Percentiles rank a stretch among this genome's conserved stretches.
Evolutionary conservation across 2,797 vertebrate species (phyloP).

Genomic region (Brotula barbata): DNA sequence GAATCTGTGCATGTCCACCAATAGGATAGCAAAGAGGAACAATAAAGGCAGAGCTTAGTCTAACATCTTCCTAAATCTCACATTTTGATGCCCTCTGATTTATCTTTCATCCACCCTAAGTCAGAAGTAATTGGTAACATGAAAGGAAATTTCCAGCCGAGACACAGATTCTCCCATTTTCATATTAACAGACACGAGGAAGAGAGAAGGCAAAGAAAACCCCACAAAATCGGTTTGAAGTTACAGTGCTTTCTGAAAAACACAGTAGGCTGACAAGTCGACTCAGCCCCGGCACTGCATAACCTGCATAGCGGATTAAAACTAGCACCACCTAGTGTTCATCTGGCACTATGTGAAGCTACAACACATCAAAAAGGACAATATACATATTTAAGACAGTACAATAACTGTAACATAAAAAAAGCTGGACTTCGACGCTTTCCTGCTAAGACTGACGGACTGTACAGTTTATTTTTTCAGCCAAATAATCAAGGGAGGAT

Average conservation of each 20-base stretch:
- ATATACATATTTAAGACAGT: too few species aligned
- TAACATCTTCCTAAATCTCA: constrained; percentile 16
- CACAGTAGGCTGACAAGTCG: neutral
- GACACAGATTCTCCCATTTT: constrained; percentile 2
- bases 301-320: neutral
- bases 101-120: constrained; percentile 5
- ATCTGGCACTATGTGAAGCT: constrained; percentile 2
- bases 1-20: too few species aligned
- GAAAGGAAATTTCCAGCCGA: neutral
- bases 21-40: constrained; percentile 4
- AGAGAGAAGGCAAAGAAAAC: too few species aligned
- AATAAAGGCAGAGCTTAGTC: neutral
- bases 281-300: neutral
- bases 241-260: constrained; percentile 1
- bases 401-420: too few species aligned
- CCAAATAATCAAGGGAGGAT: neutral
- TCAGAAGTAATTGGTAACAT: constrained; percentile 11
- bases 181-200: constrained; percentile 21
- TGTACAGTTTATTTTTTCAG: too few species aligned
- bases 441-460: too few species aligned
- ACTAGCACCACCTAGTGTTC: neutral
- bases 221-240: too few species aligned
- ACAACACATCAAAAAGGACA: constrained; percentile 2
- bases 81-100: neutral
- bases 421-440: too few species aligned